phyloP scores from a whole-genome alignment of 2,888 invertebrate species.

The Marronus borbonicus region DNA sequence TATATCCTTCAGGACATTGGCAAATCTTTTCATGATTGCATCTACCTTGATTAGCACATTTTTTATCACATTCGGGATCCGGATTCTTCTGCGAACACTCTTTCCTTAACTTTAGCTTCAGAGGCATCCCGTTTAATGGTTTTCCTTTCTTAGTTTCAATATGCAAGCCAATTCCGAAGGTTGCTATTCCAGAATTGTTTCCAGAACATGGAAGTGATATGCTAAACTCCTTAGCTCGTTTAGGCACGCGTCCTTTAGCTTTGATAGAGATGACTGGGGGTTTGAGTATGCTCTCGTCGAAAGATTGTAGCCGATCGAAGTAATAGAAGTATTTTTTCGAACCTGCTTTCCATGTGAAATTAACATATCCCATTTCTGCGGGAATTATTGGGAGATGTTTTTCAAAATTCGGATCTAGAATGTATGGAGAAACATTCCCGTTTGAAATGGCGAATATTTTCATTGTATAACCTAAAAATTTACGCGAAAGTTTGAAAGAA shows the following conservation, averaged over 20 bases:
- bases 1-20: conserved; percentile 91
- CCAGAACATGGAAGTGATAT: conserved; percentile 90
- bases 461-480: conserved; percentile 82
- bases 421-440: conserved; percentile 88
- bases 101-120: conserved; percentile 90
- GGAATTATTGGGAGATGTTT: conserved; percentile 92
- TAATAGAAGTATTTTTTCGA: conserved; percentile 87
- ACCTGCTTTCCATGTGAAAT: conserved; percentile 93
- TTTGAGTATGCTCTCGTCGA: conserved; percentile 86
- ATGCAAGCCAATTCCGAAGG: conserved; percentile 88
- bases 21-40: conserved; percentile 89
- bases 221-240: conserved; percentile 91
- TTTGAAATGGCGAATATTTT: conserved; percentile 92
- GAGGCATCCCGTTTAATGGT: conserved; percentile 88
- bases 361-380: conserved; percentile 91
- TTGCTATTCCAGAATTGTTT: conserved; percentile 89
- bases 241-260: conserved; percentile 88
- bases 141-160: conserved; percentile 86
- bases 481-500: background rate
- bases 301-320: conserved; percentile 89
- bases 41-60: conserved; percentile 89
- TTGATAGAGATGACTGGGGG: conserved; percentile 92
- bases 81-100: conserved; percentile 96
- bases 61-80: conserved; percentile 91
- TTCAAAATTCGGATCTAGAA: conserved; percentile 92